Conservation (phyloP, 2,797 vertebrate genomes). For the Okamejei kenojei region DNA sequence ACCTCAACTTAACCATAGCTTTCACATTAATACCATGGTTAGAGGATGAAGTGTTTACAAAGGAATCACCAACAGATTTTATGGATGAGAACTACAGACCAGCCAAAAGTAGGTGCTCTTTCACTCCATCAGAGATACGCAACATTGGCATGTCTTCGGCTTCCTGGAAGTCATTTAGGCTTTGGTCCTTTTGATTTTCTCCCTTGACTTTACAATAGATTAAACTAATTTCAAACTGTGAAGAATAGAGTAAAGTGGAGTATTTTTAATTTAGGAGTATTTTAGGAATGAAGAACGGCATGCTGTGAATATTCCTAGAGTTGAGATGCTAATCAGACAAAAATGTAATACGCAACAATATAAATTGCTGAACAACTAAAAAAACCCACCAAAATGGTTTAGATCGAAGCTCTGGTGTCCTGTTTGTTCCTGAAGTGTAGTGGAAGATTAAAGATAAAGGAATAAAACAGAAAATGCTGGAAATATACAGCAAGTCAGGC, state of each 20-base stretch:
- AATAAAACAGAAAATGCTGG: too few species aligned
- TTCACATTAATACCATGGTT: background rate
- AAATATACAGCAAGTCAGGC: too few species aligned
- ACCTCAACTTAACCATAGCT: background rate
- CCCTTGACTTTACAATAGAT: background rate
- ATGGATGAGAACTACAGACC: background rate
- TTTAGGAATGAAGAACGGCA: background rate
- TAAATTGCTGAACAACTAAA: too few species aligned
- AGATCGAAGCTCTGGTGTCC: too few species aligned
- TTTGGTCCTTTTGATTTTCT: background rate
- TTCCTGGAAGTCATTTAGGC: too few species aligned
- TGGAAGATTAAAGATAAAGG: too few species aligned
- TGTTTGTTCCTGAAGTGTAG: too few species aligned
- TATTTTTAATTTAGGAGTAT: background rate
- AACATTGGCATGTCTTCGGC: background rate
- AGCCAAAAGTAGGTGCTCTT: background rate
- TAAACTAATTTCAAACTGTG: background rate
- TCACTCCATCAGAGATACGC: background rate
- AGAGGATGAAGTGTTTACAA: background rate
- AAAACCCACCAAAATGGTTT: too few species aligned
- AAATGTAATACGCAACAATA: too few species aligned
- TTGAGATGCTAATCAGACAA: background rate
- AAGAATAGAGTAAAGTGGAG: background rate
- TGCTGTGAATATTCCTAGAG: background rate
- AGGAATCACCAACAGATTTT: background rate